Evolutionary conservation across 2,888 invertebrate species (phyloP).

Genomic region (Drosophila aldrichi): DNA sequence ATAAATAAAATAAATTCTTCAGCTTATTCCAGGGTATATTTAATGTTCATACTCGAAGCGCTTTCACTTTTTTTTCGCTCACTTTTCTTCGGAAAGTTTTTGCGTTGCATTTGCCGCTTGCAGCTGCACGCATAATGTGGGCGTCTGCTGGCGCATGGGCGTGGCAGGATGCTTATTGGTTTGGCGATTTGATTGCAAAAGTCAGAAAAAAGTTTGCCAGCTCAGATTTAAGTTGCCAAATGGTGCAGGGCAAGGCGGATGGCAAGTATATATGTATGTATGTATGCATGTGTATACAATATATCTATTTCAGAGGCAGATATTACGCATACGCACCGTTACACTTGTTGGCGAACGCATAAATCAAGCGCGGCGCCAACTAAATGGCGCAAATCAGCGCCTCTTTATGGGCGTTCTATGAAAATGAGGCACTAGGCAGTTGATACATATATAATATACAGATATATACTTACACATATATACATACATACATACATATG

Average conservation of each 20-base stretch:
- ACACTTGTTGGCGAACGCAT: conserved; percentile 31
- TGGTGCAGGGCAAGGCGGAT: conserved; percentile 29
- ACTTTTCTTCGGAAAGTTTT: conserved; percentile 28
- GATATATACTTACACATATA: too few species aligned
- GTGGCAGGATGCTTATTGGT: conserved; percentile 35
- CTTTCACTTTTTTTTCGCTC: neutral
- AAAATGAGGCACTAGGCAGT: conserved; percentile 44
- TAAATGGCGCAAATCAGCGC: conserved; percentile 52
- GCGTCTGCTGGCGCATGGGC: neutral
- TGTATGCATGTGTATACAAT: too few species aligned
- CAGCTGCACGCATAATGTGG: conserved; percentile 4
- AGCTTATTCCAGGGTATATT: neutral
- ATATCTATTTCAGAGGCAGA: conserved; percentile 26
- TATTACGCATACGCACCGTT: conserved; percentile 71
- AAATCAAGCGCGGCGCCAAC: conserved; percentile 43
- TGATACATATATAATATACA: neutral
- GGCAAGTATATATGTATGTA: conserved; percentile 51
- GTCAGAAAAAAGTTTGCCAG: conserved; percentile 34
- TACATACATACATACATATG: neutral
- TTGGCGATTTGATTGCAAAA: conserved; percentile 59
- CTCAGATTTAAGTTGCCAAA: conserved; percentile 63
- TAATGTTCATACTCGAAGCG: neutral
- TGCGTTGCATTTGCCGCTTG: conserved; percentile 55
- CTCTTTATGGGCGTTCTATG: conserved; percentile 70
- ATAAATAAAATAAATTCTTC: neutral